Evolutionary conservation across 2,888 invertebrate species (phyloP), one percentile per base, ranked within the genome.

Genomic region (Sminthurides aquaticus): DNA sequence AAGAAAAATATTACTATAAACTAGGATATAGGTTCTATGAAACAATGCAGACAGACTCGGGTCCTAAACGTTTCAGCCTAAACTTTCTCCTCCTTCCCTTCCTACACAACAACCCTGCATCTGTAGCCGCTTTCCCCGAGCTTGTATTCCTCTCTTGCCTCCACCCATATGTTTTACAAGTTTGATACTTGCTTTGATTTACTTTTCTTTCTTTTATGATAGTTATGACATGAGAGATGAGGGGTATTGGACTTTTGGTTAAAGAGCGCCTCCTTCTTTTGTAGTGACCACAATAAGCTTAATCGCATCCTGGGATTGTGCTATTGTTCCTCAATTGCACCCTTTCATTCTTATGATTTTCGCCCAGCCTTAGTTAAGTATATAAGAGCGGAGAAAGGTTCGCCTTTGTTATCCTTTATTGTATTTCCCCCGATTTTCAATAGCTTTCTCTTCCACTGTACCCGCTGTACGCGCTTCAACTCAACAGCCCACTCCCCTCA

Each of bases 261-360:
- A 15, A 15, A 11, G 5, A 34, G 43, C 43, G 8, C 43, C 43
- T 34, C n/a, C n/a, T 11, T 25, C 57, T 49, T 57, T 63, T 63
- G 63, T 63, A 48, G 57, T 57, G 63, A 57, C 58, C 63, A 57
- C 49, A 63, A 63, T 63, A 28, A 49, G 57, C 49, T 63, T 57
- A 57, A 63, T 57, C 58, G 27, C 18, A 24, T 20, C 26, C 26
- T 15, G 24, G 20, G 28, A 5, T 26, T 24, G 15, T 49, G 3
- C 52, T 22, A 57, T 62, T 56, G 48, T 56, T 43, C 25, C 20
- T 11, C 54, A 60, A 48, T 26, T 49, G 20, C 27, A 52, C 26
- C 49, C 20, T 52, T 60, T 60, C 27, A 49, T 52, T 49, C 52
- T 54, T 15, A 15, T 34, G 43, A 34, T 34, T 34, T 34, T 34